Conservation (phyloP, 2,888 invertebrate genomes). For the Ceraclea dissimilis region DNA sequence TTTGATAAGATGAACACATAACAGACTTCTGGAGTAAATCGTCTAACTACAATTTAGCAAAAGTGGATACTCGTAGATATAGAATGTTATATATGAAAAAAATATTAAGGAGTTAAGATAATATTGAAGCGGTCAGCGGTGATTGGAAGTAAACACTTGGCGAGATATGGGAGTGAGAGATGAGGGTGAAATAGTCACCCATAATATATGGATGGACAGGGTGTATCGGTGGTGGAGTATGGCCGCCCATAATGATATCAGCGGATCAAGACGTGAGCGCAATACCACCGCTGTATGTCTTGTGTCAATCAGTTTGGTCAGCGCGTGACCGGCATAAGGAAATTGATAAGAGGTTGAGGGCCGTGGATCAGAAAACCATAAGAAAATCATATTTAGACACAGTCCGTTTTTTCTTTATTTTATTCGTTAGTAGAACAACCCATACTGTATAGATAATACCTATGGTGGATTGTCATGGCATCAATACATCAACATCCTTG, state of each 20-base stretch:
- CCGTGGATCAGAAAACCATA: neutral
- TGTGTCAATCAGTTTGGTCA: slow-evolving; percentile 25
- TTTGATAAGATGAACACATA: too few relatives aligned
- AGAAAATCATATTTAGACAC: neutral
- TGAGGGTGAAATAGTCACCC: neutral
- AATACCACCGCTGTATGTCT: slow-evolving; percentile 31
- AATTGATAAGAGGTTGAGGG: neutral
- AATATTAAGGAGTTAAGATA: too few relatives aligned
- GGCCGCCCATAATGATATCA: slow-evolving; percentile 26
- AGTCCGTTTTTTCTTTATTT: neutral
- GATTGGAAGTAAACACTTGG: slow-evolving; percentile 23
- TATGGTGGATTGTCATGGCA: too few relatives aligned
- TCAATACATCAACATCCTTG: too few relatives aligned
- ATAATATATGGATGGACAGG: neutral
- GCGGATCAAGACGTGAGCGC: slow-evolving; percentile 39
- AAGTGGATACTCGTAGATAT: too few relatives aligned
- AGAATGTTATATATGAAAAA: too few relatives aligned
- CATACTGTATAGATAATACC: too few relatives aligned
- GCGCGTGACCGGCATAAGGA: slow-evolving; percentile 24
- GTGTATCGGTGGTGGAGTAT: slow-evolving; percentile 7
- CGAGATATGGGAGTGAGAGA: neutral
- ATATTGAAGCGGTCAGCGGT: slow-evolving; percentile 19
- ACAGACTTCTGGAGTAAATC: too few relatives aligned
- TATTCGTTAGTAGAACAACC: too few relatives aligned
- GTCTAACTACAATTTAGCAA: too few relatives aligned